These are phyloP conservation scores for Pica pica DNA, from an alignment of 2,113 vertebrate species.

Conservation along the genomic window DNA sequence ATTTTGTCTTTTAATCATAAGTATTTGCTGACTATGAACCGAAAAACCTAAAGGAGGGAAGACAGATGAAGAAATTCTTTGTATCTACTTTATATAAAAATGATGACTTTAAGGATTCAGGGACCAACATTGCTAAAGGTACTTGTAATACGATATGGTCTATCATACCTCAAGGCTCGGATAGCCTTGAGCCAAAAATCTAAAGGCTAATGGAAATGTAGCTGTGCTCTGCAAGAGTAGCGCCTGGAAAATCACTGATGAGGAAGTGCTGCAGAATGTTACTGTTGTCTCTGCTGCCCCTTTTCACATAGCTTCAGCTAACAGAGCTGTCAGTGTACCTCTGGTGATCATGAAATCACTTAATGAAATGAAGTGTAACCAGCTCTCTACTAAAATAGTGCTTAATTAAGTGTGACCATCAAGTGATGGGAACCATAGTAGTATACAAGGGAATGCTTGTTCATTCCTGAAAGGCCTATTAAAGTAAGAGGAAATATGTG, in stretches of 20 bases:
- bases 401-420: slow-evolving; percentile 64
- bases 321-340: slow-evolving; percentile 56
- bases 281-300: slow-evolving; percentile 19
- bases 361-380: slow-evolving; percentile 65
- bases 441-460: slow-evolving; percentile 61
- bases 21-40: neutral
- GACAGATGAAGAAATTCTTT: neutral
- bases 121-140: neutral
- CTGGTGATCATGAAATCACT: slow-evolving; percentile 57
- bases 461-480: slow-evolving; percentile 56
- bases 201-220: neutral
- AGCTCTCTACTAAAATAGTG: slow-evolving; percentile 20
- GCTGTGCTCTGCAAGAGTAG: neutral
- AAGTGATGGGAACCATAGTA: slow-evolving; percentile 36
- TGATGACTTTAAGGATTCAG: neutral
- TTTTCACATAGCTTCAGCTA: slow-evolving; percentile 11
- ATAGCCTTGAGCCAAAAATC: neutral
- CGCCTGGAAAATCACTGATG: neutral
- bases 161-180: neutral
- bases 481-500: slow-evolving; percentile 50
- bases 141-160: neutral
- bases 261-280: slow-evolving; percentile 36
- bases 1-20: neutral
- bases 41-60: neutral
- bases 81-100: neutral